Conservation (phyloP, 2,797 vertebrate genomes). For the Ptychobarbus kaznakovi region DNA sequence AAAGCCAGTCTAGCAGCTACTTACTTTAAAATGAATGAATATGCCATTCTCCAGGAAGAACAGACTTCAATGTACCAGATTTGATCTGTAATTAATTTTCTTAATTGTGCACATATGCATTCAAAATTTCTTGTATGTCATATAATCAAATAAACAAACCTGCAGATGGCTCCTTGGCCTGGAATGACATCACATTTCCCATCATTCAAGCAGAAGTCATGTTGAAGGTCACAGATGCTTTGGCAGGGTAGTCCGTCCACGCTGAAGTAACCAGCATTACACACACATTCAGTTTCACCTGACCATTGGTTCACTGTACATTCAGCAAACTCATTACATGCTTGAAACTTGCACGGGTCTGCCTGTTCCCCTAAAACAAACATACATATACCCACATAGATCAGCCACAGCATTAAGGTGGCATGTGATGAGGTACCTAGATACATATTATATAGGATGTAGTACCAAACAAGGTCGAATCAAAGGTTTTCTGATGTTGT, state of each 20-base stretch:
- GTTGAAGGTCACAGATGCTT: slow-evolving; percentile 87
- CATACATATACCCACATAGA: background rate
- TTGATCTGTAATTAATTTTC: background rate
- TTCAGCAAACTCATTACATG: slow-evolving; percentile 90
- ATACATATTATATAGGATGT: background rate
- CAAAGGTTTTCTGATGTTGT: background rate
- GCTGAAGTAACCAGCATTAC: slow-evolving; percentile 88
- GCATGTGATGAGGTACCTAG: background rate
- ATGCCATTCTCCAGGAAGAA: background rate
- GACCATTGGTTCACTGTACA: slow-evolving; percentile 90
- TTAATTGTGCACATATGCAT: background rate
- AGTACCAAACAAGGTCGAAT: background rate
- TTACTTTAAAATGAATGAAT: background rate
- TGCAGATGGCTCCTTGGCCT: slow-evolving; percentile 57
- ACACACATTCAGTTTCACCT: slow-evolving; percentile 91
- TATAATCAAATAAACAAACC: slow-evolving; percentile 35
- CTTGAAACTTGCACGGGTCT: slow-evolving; percentile 95
- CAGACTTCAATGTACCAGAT: background rate
- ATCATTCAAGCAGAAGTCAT: slow-evolving; percentile 91
- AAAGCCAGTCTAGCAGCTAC: background rate
- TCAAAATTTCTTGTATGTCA: background rate
- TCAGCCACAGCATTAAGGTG: background rate
- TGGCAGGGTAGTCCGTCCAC: slow-evolving; percentile 90
- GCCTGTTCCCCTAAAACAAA: slow-evolving; percentile 84
- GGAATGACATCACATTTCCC: slow-evolving; percentile 91